Base-by-base conservation (phyloP, 2,113 vertebrate genomes). In the Strix uralensis region DNA sequence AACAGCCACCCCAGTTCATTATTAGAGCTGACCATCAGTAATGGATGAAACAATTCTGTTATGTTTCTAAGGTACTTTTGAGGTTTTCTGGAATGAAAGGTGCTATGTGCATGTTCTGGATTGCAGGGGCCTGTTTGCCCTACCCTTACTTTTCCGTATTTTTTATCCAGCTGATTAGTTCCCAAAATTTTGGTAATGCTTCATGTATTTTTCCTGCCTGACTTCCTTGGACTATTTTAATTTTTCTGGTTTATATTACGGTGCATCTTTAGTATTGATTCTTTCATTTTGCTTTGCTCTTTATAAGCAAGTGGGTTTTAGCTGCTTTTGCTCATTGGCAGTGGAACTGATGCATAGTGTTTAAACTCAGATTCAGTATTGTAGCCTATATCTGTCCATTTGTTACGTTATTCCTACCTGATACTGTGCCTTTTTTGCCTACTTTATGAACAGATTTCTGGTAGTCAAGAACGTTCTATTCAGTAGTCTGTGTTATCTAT, bases 61-160 rank as follows among this genome's bases (percentile, higher is more conserved):
- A 29, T 57, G n/a, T 96, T 82, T 84, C 65, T 83, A 80, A 95
- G 95, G 80, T 88, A 61, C 55, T 91, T 79, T 6, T 21, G 93
- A 93, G 73, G 59, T 78, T 89, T 40, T 95, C 67, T 81, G 92
- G 40, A 86, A 78, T 82, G 67, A 90, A 93, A 83, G 79, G 80
- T 92, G 58, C 69, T 72, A 23, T 61, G 15, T 91, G 66, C 79
- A 67, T 82, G 88, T 91, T 79, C 65, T 70, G 81, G 61, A 67
- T 90, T 74, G 65, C 65, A 30, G 36, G 85, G 88, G 51, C 62
- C 89, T 79, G 42, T 92, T 85, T 81, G 78, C 52, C 57, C 59
- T 61, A 69, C n/a, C 87, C 51, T 73, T 65, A 51, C 11, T 69
- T 88, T 81, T 85, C 71, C 4, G 0, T 81, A 21, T 85, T 92